Evolutionary conservation across 2,797 vertebrate genomes (phyloP).

Genomic region (Apogon hyalosoma): DNA sequence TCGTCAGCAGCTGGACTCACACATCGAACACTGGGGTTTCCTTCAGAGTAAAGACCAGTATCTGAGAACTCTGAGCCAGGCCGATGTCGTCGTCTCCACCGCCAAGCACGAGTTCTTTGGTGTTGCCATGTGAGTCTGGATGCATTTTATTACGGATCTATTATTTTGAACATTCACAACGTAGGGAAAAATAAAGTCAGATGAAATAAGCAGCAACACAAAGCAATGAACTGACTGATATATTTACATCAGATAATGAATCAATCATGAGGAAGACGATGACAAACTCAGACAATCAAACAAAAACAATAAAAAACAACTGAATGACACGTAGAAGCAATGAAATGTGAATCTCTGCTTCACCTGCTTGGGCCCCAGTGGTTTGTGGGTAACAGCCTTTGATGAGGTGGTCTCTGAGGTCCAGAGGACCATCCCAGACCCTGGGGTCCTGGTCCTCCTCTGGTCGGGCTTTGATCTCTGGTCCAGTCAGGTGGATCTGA

Average conservation of each 20-base stretch:
- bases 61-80: conserved; percentile 87
- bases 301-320: too few species aligned
- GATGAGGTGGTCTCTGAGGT: not conserved
- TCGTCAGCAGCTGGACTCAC: conserved; percentile 82
- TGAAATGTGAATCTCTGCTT: too few species aligned
- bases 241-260: too few species aligned
- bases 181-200: too few species aligned
- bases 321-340: too few species aligned
- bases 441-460: not conserved
- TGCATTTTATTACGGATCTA: conserved; percentile 1
- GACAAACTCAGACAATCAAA: too few species aligned
- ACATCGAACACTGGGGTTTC: conserved; percentile 93
- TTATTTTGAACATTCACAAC: not conserved
- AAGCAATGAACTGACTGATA: too few species aligned
- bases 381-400: conserved; percentile 1
- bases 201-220: too few species aligned
- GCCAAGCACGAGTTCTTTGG: conserved; percentile 98
- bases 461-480: not conserved
- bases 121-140: conserved; percentile 93
- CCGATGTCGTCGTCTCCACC: conserved; percentile 96
- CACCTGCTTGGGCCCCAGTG: not conserved
- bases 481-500: too few species aligned
- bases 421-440: too few species aligned
- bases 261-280: too few species aligned
- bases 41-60: conserved; percentile 90